Conservation (phyloP, 2,113 vertebrate species). For the Hippocampus zosterae region DNA sequence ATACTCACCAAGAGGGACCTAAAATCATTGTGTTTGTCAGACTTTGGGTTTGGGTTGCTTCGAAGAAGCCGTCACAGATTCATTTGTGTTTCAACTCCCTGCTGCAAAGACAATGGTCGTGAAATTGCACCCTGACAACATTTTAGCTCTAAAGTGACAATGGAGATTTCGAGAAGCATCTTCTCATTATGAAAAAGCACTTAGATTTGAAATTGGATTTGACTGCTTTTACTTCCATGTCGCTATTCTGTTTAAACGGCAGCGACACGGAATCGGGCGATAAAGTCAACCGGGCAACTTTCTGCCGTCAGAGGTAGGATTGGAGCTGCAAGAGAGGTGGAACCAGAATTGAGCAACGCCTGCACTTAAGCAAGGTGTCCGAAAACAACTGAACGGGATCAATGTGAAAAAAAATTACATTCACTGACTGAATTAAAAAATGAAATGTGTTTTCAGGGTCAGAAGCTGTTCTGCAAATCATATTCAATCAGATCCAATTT, state of each 20-base stretch:
- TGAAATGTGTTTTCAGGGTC: not conserved
- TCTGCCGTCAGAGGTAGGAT: not conserved
- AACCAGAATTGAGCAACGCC: no score
- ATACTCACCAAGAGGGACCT: slow-evolving; percentile 34
- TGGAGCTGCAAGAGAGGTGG: no score
- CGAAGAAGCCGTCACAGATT: slow-evolving; percentile 35
- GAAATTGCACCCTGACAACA: slow-evolving; percentile 37
- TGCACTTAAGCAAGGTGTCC: no score
- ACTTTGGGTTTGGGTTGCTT: slow-evolving; percentile 38
- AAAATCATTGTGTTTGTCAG: slow-evolving; percentile 28
- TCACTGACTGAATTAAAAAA: no score
- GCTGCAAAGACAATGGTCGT: slow-evolving; percentile 33
- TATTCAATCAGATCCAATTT: not conserved
- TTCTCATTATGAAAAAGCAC: slow-evolving; percentile 3
- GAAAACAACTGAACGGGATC: no score
- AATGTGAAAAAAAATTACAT: no score
- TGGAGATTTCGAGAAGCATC: slow-evolving; percentile 22
- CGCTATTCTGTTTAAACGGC: not conserved
- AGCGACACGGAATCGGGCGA: not conserved
- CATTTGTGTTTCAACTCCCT: slow-evolving; percentile 38
- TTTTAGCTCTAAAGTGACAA: slow-evolving; percentile 23
- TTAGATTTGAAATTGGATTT: not conserved
- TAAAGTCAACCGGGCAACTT: not conserved
- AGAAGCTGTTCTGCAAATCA: not conserved
- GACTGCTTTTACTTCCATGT: not conserved